phyloP scores from a whole-genome alignment of 2,888 invertebrate species.

The Danaus chrysippus region DNA sequence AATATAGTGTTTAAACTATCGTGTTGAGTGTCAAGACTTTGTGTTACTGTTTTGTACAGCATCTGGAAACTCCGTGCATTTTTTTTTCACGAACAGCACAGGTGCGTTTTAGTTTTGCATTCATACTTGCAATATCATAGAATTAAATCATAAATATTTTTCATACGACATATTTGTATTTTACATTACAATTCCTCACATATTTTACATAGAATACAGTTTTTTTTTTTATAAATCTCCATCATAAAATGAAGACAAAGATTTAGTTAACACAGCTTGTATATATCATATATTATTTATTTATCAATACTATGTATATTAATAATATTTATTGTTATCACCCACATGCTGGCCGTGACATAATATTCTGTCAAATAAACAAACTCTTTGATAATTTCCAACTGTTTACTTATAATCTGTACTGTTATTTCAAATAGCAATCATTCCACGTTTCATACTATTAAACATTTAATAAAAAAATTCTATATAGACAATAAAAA shows the following conservation, averaged over 20 bases:
- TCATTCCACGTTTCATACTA: background rate
- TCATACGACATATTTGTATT: too few relatives aligned
- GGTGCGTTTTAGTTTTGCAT: constrained; percentile 35
- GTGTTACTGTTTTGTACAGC: constrained; percentile 18
- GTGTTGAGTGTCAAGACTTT: constrained; percentile 1
- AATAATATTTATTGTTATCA: constrained; percentile 3
- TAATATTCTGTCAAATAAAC: constrained; percentile 8
- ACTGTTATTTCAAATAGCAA: constrained; percentile 10
- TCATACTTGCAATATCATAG: too few relatives aligned
- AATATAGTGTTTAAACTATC: background rate
- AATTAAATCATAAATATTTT: too few relatives aligned
- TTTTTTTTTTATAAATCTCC: too few relatives aligned
- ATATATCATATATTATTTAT: background rate
- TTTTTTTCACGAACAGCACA: constrained; percentile 23
- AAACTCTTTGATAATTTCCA: constrained; percentile 11
- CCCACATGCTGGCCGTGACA: constrained; percentile 8
- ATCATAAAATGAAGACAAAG: background rate
- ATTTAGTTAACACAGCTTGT: background rate
- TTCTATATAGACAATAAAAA: too few relatives aligned
- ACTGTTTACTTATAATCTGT: constrained; percentile 2
- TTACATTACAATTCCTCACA: too few relatives aligned
- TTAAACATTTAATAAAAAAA: background rate
- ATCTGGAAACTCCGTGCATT: constrained; percentile 27
- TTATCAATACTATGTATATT: background rate
- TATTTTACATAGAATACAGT: too few relatives aligned